Conservation (phyloP, 1,140 invertebrate genomes). For the Kradibia gibbosae region DNA sequence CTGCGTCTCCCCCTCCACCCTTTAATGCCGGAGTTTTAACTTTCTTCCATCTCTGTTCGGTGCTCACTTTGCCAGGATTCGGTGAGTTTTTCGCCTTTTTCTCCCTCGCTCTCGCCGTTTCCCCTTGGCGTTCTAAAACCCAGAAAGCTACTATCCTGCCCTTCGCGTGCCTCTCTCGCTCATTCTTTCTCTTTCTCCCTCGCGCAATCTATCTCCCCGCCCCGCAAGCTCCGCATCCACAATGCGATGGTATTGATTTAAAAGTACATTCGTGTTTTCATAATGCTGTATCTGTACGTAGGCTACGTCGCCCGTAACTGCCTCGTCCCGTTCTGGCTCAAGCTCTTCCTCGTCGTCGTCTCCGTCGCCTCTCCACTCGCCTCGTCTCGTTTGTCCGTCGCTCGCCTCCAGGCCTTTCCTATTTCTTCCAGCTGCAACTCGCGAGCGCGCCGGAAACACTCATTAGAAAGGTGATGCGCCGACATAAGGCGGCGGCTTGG, state of each 20-base stretch:
- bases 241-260: constrained; percentile 74
- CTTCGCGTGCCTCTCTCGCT: constrained; percentile 35
- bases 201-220: constrained; percentile 56
- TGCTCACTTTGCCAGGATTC: constrained; percentile 53
- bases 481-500: constrained; percentile 46
- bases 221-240: constrained; percentile 64
- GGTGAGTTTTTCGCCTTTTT: constrained; percentile 42
- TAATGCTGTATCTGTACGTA: constrained; percentile 72
- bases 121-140: constrained; percentile 1
- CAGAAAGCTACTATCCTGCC: constrained; percentile 24
- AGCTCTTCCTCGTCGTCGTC: background rate
- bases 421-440: background rate
- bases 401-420: background rate
- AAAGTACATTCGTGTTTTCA: constrained; percentile 75
- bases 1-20: constrained; percentile 19
- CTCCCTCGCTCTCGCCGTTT: constrained; percentile 43
- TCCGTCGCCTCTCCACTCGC: background rate
- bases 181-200: constrained; percentile 48
- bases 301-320: constrained; percentile 54
- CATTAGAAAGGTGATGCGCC: background rate
- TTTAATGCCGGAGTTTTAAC: constrained; percentile 43
- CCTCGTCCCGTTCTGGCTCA: constrained; percentile 45
- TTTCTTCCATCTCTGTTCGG: constrained; percentile 49
- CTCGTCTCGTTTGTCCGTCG: background rate
- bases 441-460: background rate